Evolutionary conservation across 53 echinoderm and acorn worm species (phyloP).

Genomic region (Mesocentrotus franciscanus): DNA sequence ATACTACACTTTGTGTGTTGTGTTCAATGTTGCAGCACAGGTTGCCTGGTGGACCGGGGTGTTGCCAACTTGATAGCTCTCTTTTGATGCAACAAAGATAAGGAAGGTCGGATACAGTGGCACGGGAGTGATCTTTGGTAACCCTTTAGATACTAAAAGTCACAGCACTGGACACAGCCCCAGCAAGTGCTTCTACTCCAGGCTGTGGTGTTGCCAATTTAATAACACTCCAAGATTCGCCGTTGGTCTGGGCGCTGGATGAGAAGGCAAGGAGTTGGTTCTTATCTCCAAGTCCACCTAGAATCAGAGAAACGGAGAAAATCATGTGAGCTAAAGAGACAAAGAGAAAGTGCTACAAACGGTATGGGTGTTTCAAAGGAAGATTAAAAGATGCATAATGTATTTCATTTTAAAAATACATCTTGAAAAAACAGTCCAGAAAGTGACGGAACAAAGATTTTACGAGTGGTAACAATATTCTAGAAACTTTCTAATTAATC

Average conservation of each 20-base stretch:
- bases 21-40: neutral
- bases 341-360: neutral
- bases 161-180: conserved; percentile 34
- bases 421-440: too few species aligned
- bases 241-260: conserved; percentile 63
- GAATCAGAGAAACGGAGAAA: neutral
- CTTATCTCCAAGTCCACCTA: conserved; percentile 63
- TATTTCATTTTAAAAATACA: neutral
- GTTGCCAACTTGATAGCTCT: neutral
- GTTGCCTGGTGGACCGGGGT: neutral
- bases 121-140: neutral
- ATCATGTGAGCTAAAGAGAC: neutral
- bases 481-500: too few species aligned
- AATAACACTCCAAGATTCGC: conserved; percentile 77
- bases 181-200: conserved; percentile 66
- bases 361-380: neutral
- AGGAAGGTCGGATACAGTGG: neutral
- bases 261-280: conserved; percentile 71
- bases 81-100: neutral
- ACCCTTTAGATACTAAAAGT: conserved; percentile 6
- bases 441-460: too few species aligned
- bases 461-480: too few species aligned
- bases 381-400: neutral
- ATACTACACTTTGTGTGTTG: neutral
- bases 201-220: conserved; percentile 77